Percentiles rank a stretch among this genome's conserved stretches.
These are phyloP conservation scores for Decapterus maruadsi DNA, from an alignment of 2,797 vertebrate species.

Conservation along the genomic window DNA sequence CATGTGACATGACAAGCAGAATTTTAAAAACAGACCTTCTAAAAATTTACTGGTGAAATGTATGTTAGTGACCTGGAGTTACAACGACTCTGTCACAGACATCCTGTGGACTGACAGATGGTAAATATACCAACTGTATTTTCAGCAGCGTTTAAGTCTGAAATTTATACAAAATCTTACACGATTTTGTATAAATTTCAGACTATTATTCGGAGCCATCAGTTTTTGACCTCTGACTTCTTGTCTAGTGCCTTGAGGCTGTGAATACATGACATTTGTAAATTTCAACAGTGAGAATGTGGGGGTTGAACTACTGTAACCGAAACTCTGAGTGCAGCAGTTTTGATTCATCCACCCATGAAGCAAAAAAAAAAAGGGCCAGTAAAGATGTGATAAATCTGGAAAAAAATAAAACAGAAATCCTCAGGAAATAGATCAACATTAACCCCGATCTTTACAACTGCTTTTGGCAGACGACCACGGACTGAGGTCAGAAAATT, in stretches of 20 bases:
- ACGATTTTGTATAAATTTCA: not conserved
- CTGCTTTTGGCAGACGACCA: conserved; percentile 36
- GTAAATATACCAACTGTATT: too few species aligned
- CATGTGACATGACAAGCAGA: not conserved
- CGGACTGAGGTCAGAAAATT: conserved; percentile 39
- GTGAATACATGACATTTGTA: not conserved
- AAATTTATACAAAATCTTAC: not conserved
- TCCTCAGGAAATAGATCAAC: conserved; percentile 45
- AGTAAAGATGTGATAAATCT: conserved; percentile 10
- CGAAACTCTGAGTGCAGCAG: not conserved
- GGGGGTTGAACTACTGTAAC: not conserved
- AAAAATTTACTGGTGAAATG: not conserved
- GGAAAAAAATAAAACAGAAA: conserved; percentile 23
- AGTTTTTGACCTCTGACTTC: not conserved
- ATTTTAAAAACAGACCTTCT: not conserved
- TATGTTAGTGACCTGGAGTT: not conserved
- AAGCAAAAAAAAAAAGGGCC: not conserved
- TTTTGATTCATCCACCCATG: not conserved
- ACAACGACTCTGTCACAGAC: not conserved
- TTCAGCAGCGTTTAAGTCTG: too few species aligned
- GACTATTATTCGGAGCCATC: too few species aligned
- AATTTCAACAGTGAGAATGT: not conserved
- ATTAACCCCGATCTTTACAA: conserved; percentile 47
- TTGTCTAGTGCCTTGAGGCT: not conserved
- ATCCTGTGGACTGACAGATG: not conserved